Conservation (phyloP, 2,113 vertebrate species). For the Mungos mungo region DNA sequence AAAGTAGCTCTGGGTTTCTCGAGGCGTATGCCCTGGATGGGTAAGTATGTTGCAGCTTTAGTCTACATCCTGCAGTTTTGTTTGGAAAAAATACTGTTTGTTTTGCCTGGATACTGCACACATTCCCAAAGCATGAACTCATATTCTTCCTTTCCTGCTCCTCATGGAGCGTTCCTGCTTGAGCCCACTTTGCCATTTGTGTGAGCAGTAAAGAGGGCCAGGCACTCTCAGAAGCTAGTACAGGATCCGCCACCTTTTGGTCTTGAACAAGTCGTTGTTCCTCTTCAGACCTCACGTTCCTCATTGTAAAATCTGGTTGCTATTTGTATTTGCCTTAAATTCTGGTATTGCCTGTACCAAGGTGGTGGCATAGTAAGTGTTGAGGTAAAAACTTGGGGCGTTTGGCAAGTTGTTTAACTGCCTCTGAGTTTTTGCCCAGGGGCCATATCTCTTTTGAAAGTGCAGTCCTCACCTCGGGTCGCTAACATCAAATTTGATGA, state of each 20-base stretch:
- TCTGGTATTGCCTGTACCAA: background rate
- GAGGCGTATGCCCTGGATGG: background rate
- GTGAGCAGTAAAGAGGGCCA: background rate
- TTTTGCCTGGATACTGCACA: constrained; percentile 48
- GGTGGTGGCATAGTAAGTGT: background rate
- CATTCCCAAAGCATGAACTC: constrained; percentile 42
- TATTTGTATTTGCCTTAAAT: background rate
- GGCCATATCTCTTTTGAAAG: background rate
- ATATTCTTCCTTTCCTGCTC: background rate
- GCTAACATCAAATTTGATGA: background rate
- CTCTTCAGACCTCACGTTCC: background rate
- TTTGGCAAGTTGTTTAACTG: background rate
- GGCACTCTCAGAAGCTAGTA: background rate
- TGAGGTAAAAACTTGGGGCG: background rate
- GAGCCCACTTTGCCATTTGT: constrained; percentile 5
- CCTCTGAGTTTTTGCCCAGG: background rate
- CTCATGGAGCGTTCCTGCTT: background rate
- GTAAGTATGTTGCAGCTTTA: background rate
- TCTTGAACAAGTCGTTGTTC: background rate
- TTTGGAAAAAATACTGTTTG: constrained; percentile 24
- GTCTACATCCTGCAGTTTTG: background rate
- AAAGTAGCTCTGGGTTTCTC: background rate
- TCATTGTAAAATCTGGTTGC: background rate
- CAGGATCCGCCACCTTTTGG: no score
- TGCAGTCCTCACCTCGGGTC: background rate